A percentile compares a stretch with the other conserved stretches of the same genome.
Conservation (phyloP, 2,888 invertebrate genomes). For the Hirtodrosophila confusa region DNA sequence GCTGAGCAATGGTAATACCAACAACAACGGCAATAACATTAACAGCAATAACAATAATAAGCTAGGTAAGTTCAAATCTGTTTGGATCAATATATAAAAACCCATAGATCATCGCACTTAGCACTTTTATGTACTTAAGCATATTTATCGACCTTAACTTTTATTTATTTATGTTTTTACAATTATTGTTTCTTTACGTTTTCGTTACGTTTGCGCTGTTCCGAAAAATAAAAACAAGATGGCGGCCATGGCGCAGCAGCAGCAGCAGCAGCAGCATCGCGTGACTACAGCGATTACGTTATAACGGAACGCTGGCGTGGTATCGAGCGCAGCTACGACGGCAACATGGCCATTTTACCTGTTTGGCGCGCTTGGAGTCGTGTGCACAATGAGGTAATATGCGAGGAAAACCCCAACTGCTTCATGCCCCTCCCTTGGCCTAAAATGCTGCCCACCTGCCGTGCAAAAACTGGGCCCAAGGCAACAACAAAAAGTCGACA, state of each 20-base stretch:
- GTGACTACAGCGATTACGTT: conserved; percentile 86
- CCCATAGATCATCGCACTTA: conserved; percentile 4
- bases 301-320: conserved; percentile 92
- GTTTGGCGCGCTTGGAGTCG: conserved; percentile 93
- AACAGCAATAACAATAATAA: conserved; percentile 21
- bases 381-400: conserved; percentile 87
- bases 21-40: conserved; percentile 30
- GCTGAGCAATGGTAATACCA: conserved; percentile 69
- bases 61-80: conserved; percentile 22
- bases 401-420: conserved; percentile 16
- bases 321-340: conserved; percentile 87
- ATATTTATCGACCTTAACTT: conserved; percentile 16
- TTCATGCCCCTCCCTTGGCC: not conserved
- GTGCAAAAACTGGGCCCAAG: conserved; percentile 53
- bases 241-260: conserved; percentile 74
- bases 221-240: conserved; percentile 67
- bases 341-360: conserved; percentile 90
- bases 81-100: conserved; percentile 1
- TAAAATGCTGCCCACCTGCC: conserved; percentile 37
- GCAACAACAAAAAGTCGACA: conserved; percentile 57
- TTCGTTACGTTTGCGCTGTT: conserved; percentile 44
- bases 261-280: conserved; percentile 84
- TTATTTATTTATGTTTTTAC: conserved; percentile 55
- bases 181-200: conserved; percentile 44
- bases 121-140: conserved; percentile 16